These are phyloP conservation scores for Dione vanillae DNA, from an alignment of 2,888 invertebrate genomes.

Conservation along the genomic window DNA sequence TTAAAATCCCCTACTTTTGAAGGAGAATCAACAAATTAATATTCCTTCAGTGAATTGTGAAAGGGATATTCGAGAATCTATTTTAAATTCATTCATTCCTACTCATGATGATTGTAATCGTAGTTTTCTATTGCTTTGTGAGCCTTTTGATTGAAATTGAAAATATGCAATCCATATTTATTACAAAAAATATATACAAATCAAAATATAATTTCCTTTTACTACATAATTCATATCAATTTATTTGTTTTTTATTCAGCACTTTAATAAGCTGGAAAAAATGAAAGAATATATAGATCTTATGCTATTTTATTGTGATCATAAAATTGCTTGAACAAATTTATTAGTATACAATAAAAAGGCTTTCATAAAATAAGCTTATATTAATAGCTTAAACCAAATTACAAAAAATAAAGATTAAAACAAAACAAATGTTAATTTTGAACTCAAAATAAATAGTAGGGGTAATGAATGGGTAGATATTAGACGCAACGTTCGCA, in stretches of 20 bases:
- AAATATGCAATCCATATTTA: neutral
- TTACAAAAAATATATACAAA: neutral
- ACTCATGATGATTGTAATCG: constrained; percentile 45
- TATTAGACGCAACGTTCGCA: constrained; percentile 70
- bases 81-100: constrained; percentile 75
- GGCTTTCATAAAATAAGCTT: too few relatives aligned
- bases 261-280: too few relatives aligned
- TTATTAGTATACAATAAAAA: too few relatives aligned
- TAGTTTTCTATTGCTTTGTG: neutral
- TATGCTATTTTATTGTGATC: too few relatives aligned
- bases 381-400: too few relatives aligned
- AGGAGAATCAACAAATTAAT: constrained; percentile 51
- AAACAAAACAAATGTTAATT: neutral
- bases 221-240: too few relatives aligned
- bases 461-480: constrained; percentile 37
- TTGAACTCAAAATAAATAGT: neutral
- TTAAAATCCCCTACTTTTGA: constrained; percentile 20
- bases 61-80: constrained; percentile 64
- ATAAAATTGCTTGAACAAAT: too few relatives aligned
- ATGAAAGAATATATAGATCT: too few relatives aligned
- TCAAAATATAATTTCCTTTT: neutral
- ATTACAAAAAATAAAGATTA: neutral
- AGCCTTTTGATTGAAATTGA: neutral
- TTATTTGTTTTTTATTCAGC: too few relatives aligned
- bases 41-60: constrained; percentile 50